Percentiles rank a stretch among this genome's conserved stretches.
Evolutionary conservation across 1,140 invertebrate genomes (phyloP).

Genomic region (Eufriesea mexicana): DNA sequence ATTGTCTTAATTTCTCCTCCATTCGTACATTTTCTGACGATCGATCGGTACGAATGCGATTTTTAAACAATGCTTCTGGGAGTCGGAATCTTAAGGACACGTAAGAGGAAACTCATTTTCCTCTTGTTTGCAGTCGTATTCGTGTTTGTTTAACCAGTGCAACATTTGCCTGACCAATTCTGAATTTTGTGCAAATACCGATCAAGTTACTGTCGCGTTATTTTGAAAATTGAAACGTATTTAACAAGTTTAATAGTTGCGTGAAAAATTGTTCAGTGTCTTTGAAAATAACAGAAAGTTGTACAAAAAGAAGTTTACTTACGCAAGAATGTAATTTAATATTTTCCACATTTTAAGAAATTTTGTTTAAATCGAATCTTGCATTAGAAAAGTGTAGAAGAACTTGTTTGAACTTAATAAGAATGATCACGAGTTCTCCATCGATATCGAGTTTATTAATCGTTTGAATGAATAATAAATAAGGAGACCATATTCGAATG

Average conservation of each 20-base stretch:
- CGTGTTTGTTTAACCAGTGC: neutral
- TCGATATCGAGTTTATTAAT: neutral
- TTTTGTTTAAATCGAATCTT: neutral
- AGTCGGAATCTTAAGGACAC: neutral
- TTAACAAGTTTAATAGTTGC: neutral
- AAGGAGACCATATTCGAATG: constrained; percentile 2
- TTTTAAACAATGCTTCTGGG: no score
- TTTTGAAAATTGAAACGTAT: neutral
- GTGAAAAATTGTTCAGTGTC: neutral
- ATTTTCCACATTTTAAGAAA: constrained; percentile 1
- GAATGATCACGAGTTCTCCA: neutral
- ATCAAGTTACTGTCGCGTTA: no score
- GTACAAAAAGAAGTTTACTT: neutral
- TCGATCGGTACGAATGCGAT: neutral
- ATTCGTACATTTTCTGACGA: neutral
- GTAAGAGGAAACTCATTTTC: neutral
- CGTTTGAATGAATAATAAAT: neutral
- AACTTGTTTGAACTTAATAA: no score
- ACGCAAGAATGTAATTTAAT: neutral
- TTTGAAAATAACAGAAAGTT: neutral
- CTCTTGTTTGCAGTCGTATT: neutral
- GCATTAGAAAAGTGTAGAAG: neutral
- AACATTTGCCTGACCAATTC: constrained; percentile 26
- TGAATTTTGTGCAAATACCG: constrained; percentile 39
- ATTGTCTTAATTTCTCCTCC: neutral